Conservation (phyloP, 1,140 invertebrate species). For the Euschistus heros region DNA sequence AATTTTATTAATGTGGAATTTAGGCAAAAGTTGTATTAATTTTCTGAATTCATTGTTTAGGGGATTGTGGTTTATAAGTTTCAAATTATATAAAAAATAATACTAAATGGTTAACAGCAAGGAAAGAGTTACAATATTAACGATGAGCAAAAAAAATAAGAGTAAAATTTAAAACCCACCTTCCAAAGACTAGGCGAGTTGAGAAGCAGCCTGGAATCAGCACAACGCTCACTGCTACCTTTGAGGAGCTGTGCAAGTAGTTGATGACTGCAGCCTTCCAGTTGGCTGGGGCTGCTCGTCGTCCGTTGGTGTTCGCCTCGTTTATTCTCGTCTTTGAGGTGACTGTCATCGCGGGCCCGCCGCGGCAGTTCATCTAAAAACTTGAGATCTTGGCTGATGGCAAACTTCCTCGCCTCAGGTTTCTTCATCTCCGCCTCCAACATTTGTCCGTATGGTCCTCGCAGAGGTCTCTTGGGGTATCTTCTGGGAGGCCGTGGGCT, state of each 20-base stretch:
- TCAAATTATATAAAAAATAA: too few species aligned
- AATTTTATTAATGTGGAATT: too few species aligned
- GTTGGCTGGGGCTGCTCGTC: conserved; percentile 65
- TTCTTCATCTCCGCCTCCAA: conserved; percentile 72
- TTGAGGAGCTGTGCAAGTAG: conserved; percentile 58
- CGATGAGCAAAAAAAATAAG: too few species aligned
- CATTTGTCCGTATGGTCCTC: conserved; percentile 73
- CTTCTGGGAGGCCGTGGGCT: conserved; percentile 36
- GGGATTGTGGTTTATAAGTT: too few species aligned
- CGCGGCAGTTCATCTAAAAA: conserved; percentile 38
- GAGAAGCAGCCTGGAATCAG: conserved; percentile 21
- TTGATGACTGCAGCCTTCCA: conserved; percentile 53
- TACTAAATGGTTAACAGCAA: too few species aligned
- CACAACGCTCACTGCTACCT: conserved; percentile 56
- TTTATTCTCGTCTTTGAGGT: conserved; percentile 35
- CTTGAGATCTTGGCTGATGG: conserved; percentile 42
- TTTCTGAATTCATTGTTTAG: too few species aligned
- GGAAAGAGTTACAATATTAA: too few species aligned
- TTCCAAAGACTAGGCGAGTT: conserved; percentile 33
- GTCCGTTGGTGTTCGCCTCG: conserved; percentile 53
- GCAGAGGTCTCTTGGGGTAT: conserved; percentile 60
- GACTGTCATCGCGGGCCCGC: conserved; percentile 39
- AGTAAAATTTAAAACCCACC: conserved; percentile 31
- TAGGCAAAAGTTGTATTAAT: too few species aligned
- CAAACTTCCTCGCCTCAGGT: conserved; percentile 39